A percentile compares a stretch with the other conserved stretches of the same genome.
Conservation (phyloP, 2,888 invertebrate genomes). For the Acronicta alni region DNA sequence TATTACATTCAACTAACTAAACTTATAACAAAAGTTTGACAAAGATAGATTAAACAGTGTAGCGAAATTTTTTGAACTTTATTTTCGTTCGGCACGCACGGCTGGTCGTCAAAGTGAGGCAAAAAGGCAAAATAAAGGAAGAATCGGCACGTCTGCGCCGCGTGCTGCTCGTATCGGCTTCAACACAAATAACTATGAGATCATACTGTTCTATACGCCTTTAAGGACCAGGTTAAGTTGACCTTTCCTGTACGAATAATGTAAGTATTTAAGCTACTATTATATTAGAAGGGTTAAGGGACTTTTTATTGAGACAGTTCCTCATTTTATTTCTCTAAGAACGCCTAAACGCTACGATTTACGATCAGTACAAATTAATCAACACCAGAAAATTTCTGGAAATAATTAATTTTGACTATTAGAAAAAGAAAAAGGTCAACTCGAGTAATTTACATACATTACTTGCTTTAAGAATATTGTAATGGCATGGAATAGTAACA, state of each 20-base stretch:
- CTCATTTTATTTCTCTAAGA: too few relatives aligned
- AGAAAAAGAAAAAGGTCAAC: too few relatives aligned
- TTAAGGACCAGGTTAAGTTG: slow-evolving; percentile 42
- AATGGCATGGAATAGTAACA: too few relatives aligned
- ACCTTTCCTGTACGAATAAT: slow-evolving; percentile 41
- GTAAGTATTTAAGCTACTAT: slow-evolving; percentile 8
- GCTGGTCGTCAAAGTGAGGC: slow-evolving; percentile 3
- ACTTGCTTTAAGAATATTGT: too few relatives aligned
- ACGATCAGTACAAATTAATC: too few relatives aligned
- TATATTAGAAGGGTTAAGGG: background rate
- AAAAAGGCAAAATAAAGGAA: slow-evolving; percentile 30
- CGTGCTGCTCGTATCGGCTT: slow-evolving; percentile 44
- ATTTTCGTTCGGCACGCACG: slow-evolving; percentile 14
- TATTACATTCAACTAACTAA: background rate
- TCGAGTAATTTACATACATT: too few relatives aligned
- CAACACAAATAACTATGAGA: slow-evolving; percentile 65
- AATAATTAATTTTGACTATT: too few relatives aligned
- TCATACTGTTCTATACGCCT: slow-evolving; percentile 51
- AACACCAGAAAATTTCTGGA: too few relatives aligned
- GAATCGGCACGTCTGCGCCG: slow-evolving; percentile 37
- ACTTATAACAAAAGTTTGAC: background rate
- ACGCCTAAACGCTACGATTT: too few relatives aligned
- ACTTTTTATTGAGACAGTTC: background rate
- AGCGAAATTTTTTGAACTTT: slow-evolving; percentile 20
- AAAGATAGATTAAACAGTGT: background rate